Evolutionary conservation across 2,113 vertebrate genomes (phyloP), one percentile per base, ranked within the genome.

Genomic region (Gadus macrocephalus): DNA sequence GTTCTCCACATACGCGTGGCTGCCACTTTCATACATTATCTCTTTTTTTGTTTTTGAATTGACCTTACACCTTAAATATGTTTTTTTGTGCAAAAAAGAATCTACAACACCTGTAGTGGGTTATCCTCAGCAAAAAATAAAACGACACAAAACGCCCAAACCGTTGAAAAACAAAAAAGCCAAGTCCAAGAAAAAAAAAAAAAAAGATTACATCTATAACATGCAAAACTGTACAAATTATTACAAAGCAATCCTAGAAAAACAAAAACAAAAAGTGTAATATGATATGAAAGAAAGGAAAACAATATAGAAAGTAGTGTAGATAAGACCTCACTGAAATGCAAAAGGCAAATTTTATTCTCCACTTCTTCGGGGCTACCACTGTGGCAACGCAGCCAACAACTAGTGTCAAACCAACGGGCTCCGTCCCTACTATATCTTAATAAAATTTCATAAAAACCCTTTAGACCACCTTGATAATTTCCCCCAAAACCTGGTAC

Each of bases 151-250:
- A 95, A 92, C 90, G 88, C 93, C 93, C 92, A 92, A 93, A 95
- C 89, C 89, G 87, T 85, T 15, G 76, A 91, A 92, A 93, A 56
- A 91, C 91, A 93, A 58, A 92, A 91, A 85, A 77, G 74, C 62
- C 82, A 88, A 94, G 90, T 77, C 86, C 86, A 87, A 80, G 81
- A 76, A 87, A 90, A 9, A 49, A 88, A 49, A 88, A 20, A 20
- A 89, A 92, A 94, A 93, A 95, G 92, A 95, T 95, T 94, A 96
- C 95, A 96, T 90, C 94, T 92, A 96, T 90, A 91, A 93, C 95
- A 96, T 96, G 95, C 94, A 95, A 95, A 96, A 95, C 96, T 96
- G 95, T 97, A 97, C 95, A 96, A 94, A 96, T 95, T 94, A 94
- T 96, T 96, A 96, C 93, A 95, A 93, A 94, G 83, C 82, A 91